Base-by-base conservation (phyloP, 2,797 vertebrate genomes). In the Dromococcyx pavoninus region DNA sequence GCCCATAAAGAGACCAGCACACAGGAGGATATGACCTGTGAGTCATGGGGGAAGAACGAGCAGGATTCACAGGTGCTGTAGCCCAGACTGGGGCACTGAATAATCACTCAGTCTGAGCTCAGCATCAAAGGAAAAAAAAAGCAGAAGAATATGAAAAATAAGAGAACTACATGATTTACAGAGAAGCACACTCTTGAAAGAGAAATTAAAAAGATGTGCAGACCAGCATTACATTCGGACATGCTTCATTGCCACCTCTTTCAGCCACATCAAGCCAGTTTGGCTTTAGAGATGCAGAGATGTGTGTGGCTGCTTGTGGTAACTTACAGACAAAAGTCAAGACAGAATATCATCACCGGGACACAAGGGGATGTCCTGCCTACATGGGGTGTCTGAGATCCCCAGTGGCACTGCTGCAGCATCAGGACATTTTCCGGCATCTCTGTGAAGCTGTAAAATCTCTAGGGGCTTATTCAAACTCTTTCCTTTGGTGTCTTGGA, bases 291-390 rank as follows among this genome's bases (percentile, higher is more conserved):
- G 61, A 7, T 25, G 11, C 33, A 61, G 79, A 61, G 13, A 33
- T 0, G 0, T 17, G 17, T 0, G 2, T n/a, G 70, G 24, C 9
- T 87, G 19, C 30, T 66, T 77, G 53, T 6, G 23, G 60, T 23
- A 72, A 51, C n/a, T 13, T 4, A 16, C 54, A 76, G 35, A 44
- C 25, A 82, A 35, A 85, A 51, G 19, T 25, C 24, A 89, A 62
- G 50, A 21, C 35, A 79, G 44, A n/a, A 25, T 13, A 65, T 37
- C n/a, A 39, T 3, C 44, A 60, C 6, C 41, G 56, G 61, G 53
- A 69, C 50, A 60, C 35, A 72, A 54, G 6, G 11, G 35, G 44
- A 72, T 39, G 9, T 33, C 60, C 6, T 1, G 1, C 30, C 30
- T 61, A 18, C 8, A n/a, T 3, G 6, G 8, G 8, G 7, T 46